Evolutionary conservation across 1,140 invertebrate genomes (phyloP).

Genomic region (Ips typographus): DNA sequence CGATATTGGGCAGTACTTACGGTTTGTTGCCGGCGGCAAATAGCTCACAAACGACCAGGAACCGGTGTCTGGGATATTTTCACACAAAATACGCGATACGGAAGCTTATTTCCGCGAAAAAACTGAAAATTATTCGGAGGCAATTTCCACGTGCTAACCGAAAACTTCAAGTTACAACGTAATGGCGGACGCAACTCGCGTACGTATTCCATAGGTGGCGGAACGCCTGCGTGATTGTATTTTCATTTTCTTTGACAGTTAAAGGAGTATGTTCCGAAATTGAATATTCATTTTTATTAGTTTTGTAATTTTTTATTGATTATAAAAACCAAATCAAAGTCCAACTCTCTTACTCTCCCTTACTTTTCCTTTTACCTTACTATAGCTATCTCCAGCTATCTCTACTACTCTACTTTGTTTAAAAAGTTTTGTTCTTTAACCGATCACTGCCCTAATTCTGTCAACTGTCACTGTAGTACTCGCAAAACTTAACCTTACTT

Average conservation of each 20-base stretch:
- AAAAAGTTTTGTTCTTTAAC: too few relatives aligned
- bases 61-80: constrained; percentile 2
- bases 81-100: constrained; percentile 18
- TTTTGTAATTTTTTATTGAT: too few relatives aligned
- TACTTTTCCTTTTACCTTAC: too few relatives aligned
- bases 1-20: constrained; percentile 32
- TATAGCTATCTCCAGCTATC: too few relatives aligned
- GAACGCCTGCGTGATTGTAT: background rate
- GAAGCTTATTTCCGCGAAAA: constrained; percentile 31
- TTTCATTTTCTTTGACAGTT: background rate
- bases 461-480: too few relatives aligned
- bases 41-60: constrained; percentile 5
- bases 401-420: too few relatives aligned
- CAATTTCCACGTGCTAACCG: constrained; percentile 37
- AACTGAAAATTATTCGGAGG: constrained; percentile 14
- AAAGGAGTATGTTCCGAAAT: too few relatives aligned
- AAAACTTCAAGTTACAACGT: constrained; percentile 12
- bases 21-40: constrained; percentile 32
- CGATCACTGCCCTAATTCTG: too few relatives aligned
- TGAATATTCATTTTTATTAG: too few relatives aligned
- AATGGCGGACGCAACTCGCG: constrained; percentile 23
- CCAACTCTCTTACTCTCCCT: too few relatives aligned
- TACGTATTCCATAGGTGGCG: constrained; percentile 3
- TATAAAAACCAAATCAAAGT: too few relatives aligned
- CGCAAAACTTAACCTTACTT: too few relatives aligned